A percentile compares a stretch with the other conserved stretches of the same genome.
These are phyloP conservation scores for Cephus nigrinus DNA, from an alignment of 2,888 invertebrate species.

Conservation along the genomic window DNA sequence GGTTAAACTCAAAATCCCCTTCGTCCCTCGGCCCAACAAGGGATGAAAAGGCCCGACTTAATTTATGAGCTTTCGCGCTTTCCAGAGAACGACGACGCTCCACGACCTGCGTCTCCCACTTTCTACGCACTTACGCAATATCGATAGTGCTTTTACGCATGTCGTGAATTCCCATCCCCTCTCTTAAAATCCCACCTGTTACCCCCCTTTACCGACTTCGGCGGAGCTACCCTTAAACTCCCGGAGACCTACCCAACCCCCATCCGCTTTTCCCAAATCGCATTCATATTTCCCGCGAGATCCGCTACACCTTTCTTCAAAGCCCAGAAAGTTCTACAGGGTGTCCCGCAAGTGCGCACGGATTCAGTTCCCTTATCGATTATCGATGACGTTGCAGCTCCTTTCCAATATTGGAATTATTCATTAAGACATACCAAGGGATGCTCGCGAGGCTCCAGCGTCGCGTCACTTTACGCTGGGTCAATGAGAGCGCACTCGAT, in stretches of 20 bases:
- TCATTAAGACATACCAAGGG: neutral
- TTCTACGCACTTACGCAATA: neutral
- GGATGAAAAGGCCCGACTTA: neutral
- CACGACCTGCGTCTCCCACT: neutral
- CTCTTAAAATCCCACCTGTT: neutral
- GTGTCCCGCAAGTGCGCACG: neutral
- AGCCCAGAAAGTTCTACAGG: neutral
- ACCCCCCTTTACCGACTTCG: neutral
- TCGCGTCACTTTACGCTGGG: neutral
- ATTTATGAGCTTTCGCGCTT: neutral
- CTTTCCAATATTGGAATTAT: neutral
- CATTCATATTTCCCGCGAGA: neutral
- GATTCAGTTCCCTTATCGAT: neutral
- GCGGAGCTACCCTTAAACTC: neutral
- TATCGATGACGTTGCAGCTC: neutral
- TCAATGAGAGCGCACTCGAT: neutral
- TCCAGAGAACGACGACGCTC: neutral
- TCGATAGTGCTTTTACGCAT: neutral
- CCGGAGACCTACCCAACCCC: neutral
- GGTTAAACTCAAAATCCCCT: neutral
- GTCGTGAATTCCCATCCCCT: neutral
- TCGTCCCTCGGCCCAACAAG: neutral
- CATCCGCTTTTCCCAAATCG: neutral
- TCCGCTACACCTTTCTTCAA: neutral
- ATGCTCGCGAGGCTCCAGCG: neutral